phyloP scores from a whole-genome alignment of 64 coral and sea anemone species.

The Montipora efflorescens region DNA sequence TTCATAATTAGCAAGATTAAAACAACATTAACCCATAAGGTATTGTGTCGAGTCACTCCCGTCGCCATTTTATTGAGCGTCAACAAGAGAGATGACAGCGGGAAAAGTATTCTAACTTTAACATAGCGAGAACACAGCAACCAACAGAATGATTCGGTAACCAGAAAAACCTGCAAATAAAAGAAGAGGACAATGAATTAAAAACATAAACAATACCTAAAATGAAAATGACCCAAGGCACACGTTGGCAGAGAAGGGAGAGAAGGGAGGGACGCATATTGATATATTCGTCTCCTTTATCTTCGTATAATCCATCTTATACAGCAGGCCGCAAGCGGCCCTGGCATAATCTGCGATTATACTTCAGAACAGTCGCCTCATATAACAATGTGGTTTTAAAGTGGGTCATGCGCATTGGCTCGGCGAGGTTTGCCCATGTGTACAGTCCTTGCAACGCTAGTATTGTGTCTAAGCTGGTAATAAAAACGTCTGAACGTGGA shows the following conservation, averaged over 20 bases:
- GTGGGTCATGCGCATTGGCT: neutral
- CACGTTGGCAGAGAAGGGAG: neutral
- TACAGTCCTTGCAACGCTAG: neutral
- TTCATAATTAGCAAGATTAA: neutral
- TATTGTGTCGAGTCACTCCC: neutral
- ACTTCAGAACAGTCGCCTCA: slow-evolving; percentile 48
- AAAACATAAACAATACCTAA: neutral
- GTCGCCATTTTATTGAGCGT: neutral
- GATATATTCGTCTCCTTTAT: slow-evolving; percentile 26
- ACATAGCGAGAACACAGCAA: too few relatives aligned
- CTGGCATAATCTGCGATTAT: slow-evolving; percentile 62
- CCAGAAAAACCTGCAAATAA: neutral
- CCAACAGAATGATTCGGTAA: neutral
- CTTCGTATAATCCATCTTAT: slow-evolving; percentile 47
- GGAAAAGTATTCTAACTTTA: too few relatives aligned
- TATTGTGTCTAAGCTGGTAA: neutral
- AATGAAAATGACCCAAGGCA: neutral
- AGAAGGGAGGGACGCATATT: slow-evolving; percentile 2
- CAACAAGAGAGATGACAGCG: too few relatives aligned
- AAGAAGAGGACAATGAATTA: neutral
- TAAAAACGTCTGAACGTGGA: neutral
- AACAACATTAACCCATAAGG: neutral
- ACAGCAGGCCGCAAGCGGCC: slow-evolving; percentile 44
- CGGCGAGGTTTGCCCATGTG: too few relatives aligned
- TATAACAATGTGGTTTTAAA: slow-evolving; percentile 53